These are phyloP conservation scores for Babyrousa celebensis DNA, from an alignment of 2,797 vertebrate genomes.

Conservation along the genomic window DNA sequence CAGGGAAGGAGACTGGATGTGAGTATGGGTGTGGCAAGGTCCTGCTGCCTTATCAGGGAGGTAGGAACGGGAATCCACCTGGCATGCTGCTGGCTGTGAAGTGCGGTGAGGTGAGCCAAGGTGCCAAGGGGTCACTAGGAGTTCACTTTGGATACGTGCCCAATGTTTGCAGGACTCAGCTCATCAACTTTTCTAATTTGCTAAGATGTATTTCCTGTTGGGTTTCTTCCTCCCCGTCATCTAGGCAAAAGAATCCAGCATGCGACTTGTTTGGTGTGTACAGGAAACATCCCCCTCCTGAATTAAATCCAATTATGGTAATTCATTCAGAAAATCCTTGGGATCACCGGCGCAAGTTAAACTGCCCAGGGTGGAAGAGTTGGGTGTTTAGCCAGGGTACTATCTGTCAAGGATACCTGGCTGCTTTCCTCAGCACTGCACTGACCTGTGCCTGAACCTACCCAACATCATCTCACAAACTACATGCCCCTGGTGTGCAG, in stretches of 20 bases:
- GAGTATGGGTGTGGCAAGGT: constrained; percentile 84
- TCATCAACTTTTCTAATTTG: constrained; percentile 87
- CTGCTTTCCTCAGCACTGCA: constrained; percentile 58
- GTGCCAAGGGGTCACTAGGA: constrained; percentile 86
- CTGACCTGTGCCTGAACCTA: constrained; percentile 66
- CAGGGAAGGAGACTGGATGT: constrained; percentile 88
- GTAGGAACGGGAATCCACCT: constrained; percentile 93
- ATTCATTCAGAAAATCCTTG: constrained; percentile 84
- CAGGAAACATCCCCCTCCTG: constrained; percentile 75
- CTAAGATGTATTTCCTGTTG: constrained; percentile 87
- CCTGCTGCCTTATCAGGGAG: constrained; percentile 88
- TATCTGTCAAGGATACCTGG: constrained; percentile 57
- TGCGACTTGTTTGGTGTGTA: constrained; percentile 61
- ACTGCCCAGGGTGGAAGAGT: constrained; percentile 40
- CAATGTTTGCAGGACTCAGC: constrained; percentile 80
- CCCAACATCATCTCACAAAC: constrained; percentile 13
- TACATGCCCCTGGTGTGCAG: not conserved
- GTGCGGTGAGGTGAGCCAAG: constrained; percentile 91
- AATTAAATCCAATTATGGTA: constrained; percentile 80
- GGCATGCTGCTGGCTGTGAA: constrained; percentile 92
- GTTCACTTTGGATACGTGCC: constrained; percentile 88
- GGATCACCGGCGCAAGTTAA: constrained; percentile 68
- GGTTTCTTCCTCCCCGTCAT: constrained; percentile 76
- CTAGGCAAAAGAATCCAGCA: constrained; percentile 76
- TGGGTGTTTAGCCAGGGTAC: not conserved